A percentile compares a stretch with the other conserved stretches of the same genome.
These are phyloP conservation scores for Phainopepla nitens DNA, from an alignment of 2,113 vertebrate genomes.

Conservation along the genomic window DNA sequence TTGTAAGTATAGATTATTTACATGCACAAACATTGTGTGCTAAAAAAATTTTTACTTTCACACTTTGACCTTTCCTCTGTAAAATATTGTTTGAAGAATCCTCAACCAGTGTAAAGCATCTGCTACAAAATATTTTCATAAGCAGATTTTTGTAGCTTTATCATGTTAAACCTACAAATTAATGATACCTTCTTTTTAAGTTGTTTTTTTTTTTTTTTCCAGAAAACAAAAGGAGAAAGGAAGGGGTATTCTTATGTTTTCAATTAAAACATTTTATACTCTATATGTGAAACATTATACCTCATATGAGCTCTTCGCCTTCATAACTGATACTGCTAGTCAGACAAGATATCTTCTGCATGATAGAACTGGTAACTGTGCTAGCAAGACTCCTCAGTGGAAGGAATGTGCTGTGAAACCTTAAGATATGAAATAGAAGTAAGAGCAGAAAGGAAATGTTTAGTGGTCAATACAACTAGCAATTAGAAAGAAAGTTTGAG, in stretches of 20 bases:
- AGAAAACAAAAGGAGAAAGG: background rate
- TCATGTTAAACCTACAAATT: background rate
- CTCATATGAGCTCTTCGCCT: background rate
- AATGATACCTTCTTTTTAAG: background rate
- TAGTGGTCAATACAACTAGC: rapidly evolving
- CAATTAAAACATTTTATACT: background rate
- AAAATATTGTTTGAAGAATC: background rate
- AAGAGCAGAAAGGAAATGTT: background rate
- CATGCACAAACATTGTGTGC: background rate
- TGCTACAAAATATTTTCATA: background rate
- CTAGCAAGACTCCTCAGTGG: background rate
- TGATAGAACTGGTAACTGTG: background rate
- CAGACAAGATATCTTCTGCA: background rate
- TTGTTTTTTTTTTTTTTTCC: background rate
- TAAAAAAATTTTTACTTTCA: background rate
- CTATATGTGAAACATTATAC: background rate
- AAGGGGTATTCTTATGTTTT: background rate
- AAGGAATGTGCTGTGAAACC: background rate
- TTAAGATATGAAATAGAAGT: background rate
- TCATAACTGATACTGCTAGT: background rate
- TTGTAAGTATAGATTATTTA: background rate
- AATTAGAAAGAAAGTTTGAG: background rate
- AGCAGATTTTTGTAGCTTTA: background rate
- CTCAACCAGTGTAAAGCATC: background rate
- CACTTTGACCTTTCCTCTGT: background rate